Evolutionary conservation across 2,113 vertebrate species (phyloP).

Genomic region (Phoxinus phoxinus): DNA sequence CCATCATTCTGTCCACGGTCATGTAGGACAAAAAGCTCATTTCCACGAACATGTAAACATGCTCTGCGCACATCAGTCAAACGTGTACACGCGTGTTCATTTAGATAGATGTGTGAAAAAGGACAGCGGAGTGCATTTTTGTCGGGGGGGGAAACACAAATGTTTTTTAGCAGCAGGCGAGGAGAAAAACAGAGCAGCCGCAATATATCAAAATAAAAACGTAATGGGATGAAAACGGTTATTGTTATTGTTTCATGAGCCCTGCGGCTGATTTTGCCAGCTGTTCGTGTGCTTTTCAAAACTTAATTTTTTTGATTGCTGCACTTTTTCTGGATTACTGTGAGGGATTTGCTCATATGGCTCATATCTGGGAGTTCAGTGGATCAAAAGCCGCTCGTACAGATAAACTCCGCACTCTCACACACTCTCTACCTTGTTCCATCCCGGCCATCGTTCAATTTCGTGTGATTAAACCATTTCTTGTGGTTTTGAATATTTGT

Average conservation of each 20-base stretch:
- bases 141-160: neutral
- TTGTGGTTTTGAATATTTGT: constrained; percentile 6
- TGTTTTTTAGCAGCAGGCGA: constrained; percentile 37
- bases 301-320: constrained; percentile 8
- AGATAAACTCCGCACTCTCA: neutral
- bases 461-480: constrained; percentile 21
- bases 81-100: neutral
- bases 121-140: neutral
- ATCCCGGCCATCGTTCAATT: neutral
- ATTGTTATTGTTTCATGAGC: constrained; percentile 37
- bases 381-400: constrained; percentile 43
- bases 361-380: constrained; percentile 1
- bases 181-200: neutral
- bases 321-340: constrained; percentile 28
- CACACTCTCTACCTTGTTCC: neutral
- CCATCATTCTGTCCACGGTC: constrained; percentile 27
- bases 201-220: constrained; percentile 32
- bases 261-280: constrained; percentile 14
- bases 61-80: constrained; percentile 26
- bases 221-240: constrained; percentile 36
- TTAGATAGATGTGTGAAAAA: constrained; percentile 20
- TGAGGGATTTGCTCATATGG: constrained; percentile 6
- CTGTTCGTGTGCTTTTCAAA: constrained; percentile 30
- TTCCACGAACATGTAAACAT: constrained; percentile 34
- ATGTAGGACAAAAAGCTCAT: constrained; percentile 46